phyloP scores from a whole-genome alignment of 2,797 vertebrate genomes.

The Mormyrops attenuatus region DNA sequence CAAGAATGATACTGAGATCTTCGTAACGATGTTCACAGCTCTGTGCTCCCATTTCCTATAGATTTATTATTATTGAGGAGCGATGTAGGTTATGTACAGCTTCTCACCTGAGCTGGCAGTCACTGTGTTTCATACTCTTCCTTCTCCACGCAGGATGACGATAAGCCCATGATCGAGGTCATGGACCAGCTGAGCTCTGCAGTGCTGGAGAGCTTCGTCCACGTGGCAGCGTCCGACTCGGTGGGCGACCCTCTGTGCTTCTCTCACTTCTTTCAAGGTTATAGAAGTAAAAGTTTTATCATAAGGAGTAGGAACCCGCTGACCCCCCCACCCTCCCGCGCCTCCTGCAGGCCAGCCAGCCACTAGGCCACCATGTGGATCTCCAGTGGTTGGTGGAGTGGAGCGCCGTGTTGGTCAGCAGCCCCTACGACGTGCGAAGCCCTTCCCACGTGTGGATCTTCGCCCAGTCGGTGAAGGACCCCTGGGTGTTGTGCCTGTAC shows the following conservation, averaged over 20 bases:
- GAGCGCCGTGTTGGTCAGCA: conserved; percentile 91
- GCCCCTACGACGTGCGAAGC: conserved; percentile 94
- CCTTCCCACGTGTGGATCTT: conserved; percentile 98
- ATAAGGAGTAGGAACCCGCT: background rate
- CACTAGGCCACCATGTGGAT: conserved; percentile 85
- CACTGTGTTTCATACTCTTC: background rate
- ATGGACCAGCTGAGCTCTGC: conserved; percentile 96
- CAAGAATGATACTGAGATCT: background rate
- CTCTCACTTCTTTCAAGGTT: background rate
- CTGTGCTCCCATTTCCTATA: background rate
- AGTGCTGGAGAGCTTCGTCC: conserved; percentile 94
- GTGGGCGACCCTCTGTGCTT: conserved; percentile 58
- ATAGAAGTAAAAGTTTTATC: background rate
- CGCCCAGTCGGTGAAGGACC: conserved; percentile 92
- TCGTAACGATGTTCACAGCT: background rate
- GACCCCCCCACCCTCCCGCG: background rate
- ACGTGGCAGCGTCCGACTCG: conserved; percentile 90
- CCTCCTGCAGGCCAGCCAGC: conserved; percentile 70
- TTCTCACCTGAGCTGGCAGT: background rate
- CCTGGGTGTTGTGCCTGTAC: conserved; percentile 96
- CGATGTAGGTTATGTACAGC: background rate
- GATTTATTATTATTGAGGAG: background rate
- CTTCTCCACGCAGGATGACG: conserved; percentile 76
- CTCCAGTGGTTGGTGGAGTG: conserved; percentile 97
- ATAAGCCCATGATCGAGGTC: conserved; percentile 97